Conservation (phyloP, 2,113 vertebrate species). For the Ophiodon elongatus region DNA sequence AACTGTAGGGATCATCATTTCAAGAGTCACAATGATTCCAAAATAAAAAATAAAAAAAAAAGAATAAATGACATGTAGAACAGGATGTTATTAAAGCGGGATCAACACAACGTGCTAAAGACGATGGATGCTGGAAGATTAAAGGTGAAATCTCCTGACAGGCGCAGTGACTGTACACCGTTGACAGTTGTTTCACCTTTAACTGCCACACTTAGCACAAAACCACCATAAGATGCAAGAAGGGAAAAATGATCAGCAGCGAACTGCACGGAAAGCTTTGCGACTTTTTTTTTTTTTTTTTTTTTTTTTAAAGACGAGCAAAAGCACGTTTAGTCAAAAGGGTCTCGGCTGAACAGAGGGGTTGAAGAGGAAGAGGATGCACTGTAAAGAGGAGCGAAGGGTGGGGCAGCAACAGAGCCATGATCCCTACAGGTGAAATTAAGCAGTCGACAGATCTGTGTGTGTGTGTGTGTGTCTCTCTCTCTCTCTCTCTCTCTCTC, state of each 20-base stretch:
- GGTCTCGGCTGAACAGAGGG: constrained; percentile 27
- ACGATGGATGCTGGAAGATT: constrained; percentile 64
- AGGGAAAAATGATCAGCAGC: constrained; percentile 13
- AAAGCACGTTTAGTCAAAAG: constrained; percentile 37
- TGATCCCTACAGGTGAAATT: constrained; percentile 97
- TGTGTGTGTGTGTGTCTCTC: not conserved
- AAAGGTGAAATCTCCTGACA: constrained; percentile 67
- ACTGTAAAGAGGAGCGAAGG: constrained; percentile 13
- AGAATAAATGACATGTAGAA: constrained; percentile 49
- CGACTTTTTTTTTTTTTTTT: constrained; percentile 10
- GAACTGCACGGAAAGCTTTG: constrained; percentile 28
- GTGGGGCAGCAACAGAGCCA: constrained; percentile 79
- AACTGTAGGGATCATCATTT: constrained; percentile 92
- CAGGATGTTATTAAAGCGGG: constrained; percentile 59
- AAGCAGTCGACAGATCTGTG: constrained; percentile 64
- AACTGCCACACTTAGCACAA: constrained; percentile 47
- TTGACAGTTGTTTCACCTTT: constrained; percentile 68
- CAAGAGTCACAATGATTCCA: constrained; percentile 19
- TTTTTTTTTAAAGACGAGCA: not conserved
- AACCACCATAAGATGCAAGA: constrained; percentile 34
- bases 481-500: too few relatives aligned
- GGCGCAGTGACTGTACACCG: constrained; percentile 28
- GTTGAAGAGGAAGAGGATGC: constrained; percentile 24
- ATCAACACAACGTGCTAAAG: constrained; percentile 43
- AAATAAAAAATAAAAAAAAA: constrained; percentile 41